Conservation (phyloP, 2,888 invertebrate genomes). For the Augochlorella aurata region DNA sequence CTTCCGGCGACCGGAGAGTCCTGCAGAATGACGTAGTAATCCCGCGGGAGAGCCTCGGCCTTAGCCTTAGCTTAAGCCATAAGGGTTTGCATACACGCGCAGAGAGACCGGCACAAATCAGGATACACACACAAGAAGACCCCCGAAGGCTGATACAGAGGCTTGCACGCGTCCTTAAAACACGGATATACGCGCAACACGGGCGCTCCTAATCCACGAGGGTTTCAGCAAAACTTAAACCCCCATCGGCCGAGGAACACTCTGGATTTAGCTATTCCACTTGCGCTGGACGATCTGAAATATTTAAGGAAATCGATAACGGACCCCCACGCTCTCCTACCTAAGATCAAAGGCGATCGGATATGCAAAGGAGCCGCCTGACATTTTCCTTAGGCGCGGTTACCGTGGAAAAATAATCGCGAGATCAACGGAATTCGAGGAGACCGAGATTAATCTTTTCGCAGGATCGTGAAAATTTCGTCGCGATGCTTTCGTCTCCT, state of each 20-base stretch:
- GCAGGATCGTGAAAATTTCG: neutral
- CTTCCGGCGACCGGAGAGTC: conserved; percentile 76
- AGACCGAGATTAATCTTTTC: conserved; percentile 5
- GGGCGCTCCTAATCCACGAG: conserved; percentile 72
- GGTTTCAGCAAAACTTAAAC: conserved; percentile 72
- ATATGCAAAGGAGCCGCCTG: conserved; percentile 20
- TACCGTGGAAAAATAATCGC: conserved; percentile 5
- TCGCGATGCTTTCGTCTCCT: neutral
- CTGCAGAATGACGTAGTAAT: conserved; percentile 80
- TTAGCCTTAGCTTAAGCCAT: conserved; percentile 79
- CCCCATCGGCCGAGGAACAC: conserved; percentile 68
- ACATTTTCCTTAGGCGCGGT: neutral
- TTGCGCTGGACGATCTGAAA: conserved; percentile 67
- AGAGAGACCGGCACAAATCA: conserved; percentile 65
- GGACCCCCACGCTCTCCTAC: conserved; percentile 21
- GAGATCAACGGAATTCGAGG: neutral
- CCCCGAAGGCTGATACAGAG: conserved; percentile 25
- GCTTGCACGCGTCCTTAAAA: conserved; percentile 67
- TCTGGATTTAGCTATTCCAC: conserved; percentile 67
- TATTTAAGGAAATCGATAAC: conserved; percentile 68
- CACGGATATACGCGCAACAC: conserved; percentile 69
- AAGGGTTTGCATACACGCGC: conserved; percentile 79
- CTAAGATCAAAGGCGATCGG: conserved; percentile 58
- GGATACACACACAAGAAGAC: conserved; percentile 45
- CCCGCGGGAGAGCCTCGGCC: conserved; percentile 78